A percentile compares a stretch with the other conserved stretches of the same genome.
These are phyloP conservation scores for Egretta garzetta DNA, from an alignment of 2,113 vertebrate genomes.

Conservation along the genomic window DNA sequence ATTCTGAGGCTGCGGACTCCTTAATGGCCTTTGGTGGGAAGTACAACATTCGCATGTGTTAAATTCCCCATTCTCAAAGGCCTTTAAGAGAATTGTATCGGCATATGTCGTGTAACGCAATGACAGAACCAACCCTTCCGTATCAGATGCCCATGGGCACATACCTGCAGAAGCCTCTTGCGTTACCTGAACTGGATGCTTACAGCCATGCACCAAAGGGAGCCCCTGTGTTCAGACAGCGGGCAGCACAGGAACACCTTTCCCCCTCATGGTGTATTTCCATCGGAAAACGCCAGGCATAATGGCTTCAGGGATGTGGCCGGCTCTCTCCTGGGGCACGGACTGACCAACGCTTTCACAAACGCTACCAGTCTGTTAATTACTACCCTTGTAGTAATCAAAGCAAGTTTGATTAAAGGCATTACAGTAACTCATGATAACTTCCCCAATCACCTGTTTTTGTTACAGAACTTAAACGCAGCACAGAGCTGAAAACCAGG, in stretches of 20 bases:
- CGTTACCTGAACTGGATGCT: background rate
- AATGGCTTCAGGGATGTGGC: background rate
- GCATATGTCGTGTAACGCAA: background rate
- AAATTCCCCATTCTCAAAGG: background rate
- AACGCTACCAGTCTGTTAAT: background rate
- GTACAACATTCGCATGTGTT: background rate
- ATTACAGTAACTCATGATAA: background rate
- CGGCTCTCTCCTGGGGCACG: background rate
- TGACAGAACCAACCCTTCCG: background rate
- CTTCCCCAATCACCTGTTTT: background rate
- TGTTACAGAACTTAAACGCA: background rate
- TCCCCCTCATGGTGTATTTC: background rate
- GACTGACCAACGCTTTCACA: background rate
- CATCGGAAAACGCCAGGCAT: fast-evolving
- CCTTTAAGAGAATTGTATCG: background rate
- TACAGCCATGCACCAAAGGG: background rate
- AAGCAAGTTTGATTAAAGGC: background rate
- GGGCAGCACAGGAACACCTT: background rate
- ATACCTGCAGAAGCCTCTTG: background rate
- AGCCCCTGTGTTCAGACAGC: background rate
- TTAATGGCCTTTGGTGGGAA: background rate
- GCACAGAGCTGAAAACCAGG: background rate
- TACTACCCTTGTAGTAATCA: background rate
- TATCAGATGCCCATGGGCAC: background rate
- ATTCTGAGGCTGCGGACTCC: background rate